These are phyloP conservation scores for Minunthozetes semirufus DNA, from an alignment of 2,888 invertebrate species.

Conservation along the genomic window DNA sequence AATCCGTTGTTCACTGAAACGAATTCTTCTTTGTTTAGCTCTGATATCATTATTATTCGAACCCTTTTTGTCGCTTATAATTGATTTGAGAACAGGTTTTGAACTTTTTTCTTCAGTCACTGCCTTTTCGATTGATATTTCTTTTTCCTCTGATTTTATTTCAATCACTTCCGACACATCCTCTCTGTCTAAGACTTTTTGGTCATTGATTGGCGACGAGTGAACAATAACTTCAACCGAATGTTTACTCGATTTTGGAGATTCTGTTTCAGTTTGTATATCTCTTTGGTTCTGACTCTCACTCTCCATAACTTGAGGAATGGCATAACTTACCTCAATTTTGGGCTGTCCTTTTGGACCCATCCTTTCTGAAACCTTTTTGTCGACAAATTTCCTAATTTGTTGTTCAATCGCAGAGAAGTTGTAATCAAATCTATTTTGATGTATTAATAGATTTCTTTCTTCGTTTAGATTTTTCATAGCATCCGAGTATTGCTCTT, in stretches of 20 bases:
- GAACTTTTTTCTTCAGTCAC: not conserved
- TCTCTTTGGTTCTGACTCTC: not conserved
- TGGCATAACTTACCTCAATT: not conserved
- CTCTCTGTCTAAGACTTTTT: not conserved
- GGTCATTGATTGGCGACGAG: too few species aligned
- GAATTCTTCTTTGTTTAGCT: not conserved
- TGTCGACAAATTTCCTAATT: constrained; percentile 15
- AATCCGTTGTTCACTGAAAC: constrained; percentile 31
- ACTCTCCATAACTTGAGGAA: not conserved
- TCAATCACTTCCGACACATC: not conserved
- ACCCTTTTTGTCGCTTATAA: not conserved
- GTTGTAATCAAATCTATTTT: constrained; percentile 31
- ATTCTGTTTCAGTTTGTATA: too few species aligned
- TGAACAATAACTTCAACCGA: too few species aligned
- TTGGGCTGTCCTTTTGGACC: not conserved
- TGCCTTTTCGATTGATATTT: not conserved
- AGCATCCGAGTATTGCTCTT: constrained; percentile 5
- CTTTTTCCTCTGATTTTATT: not conserved
- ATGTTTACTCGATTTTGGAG: too few species aligned
- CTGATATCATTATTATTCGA: not conserved
- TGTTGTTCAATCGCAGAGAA: constrained; percentile 25
- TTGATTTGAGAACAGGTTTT: constrained; percentile 19
- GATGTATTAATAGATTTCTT: constrained; percentile 24
- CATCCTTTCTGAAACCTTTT: constrained; percentile 6
- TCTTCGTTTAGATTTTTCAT: constrained; percentile 23